These are phyloP conservation scores for Urophycis tenuis DNA, from an alignment of 2,797 vertebrate species.

Conservation along the genomic window DNA sequence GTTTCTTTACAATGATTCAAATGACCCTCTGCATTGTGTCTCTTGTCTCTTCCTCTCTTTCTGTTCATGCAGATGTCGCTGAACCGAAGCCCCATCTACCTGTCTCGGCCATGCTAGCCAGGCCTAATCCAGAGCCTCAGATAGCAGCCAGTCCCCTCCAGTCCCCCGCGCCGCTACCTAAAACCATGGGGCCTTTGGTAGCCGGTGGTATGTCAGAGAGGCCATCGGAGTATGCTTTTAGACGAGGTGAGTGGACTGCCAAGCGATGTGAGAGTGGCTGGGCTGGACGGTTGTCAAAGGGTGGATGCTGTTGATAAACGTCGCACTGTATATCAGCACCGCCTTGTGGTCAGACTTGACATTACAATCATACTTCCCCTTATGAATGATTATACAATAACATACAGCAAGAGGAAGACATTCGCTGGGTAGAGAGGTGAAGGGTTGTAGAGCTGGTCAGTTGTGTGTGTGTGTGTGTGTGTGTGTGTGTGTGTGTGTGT, in stretches of 20 bases:
- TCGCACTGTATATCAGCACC: neutral
- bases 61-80: neutral
- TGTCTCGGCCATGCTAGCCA: neutral
- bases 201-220: slow-evolving; percentile 24
- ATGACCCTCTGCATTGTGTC: neutral
- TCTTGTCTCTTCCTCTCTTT: neutral
- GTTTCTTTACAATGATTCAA: neutral
- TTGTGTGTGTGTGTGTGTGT: neutral
- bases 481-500: neutral
- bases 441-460: neutral
- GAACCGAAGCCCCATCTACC: slow-evolving; percentile 2
- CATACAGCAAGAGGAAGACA: neutral
- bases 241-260: slow-evolving; percentile 36
- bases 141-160: neutral
- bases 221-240: slow-evolving; percentile 24
- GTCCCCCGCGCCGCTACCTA: slow-evolving; percentile 8
- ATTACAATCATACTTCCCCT: neutral
- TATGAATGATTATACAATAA: neutral
- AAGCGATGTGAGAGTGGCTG: slow-evolving; percentile 1
- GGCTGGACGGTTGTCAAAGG: neutral
- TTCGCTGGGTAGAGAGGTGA: too few relatives aligned
- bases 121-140: neutral
- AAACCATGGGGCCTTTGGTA: neutral
- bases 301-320: too few relatives aligned
- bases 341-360: neutral